Evolutionary conservation across 2,113 vertebrate genomes (phyloP), one percentile per base, ranked within the genome.

Genomic region (Mirounga angustirostris): DNA sequence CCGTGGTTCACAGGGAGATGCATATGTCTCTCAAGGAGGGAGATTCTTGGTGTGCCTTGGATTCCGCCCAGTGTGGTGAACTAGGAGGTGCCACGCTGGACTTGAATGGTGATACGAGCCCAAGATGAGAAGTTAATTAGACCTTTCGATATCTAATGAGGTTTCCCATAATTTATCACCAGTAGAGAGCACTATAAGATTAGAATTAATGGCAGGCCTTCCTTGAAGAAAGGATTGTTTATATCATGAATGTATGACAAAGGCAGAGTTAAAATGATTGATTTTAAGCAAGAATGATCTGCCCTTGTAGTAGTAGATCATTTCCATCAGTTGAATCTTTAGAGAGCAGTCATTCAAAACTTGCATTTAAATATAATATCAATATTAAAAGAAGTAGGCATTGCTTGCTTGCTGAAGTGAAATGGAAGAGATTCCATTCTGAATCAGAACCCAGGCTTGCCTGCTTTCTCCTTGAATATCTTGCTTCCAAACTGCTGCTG

Each of bases 151-250:
- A 95, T 84, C 97, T 97, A 98, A 98, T 98, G 94, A 97, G 28
- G 54, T 95, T 98, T 97, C 97, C 80, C 94, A 92, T 98, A 97
- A 98, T 98, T 98, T 98, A 98, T 98, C 96, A 97, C 98, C 99
- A 99, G 98, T 97, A 99, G 98, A 98, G 98, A 98, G 98, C 98
- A 99, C 97, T 98, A 63, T 98, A 98, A 98, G 98, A 98, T 99
- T 98, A 98, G 96, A 98, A 98, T 99, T 98, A 98, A 98, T 98
- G 97, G 71, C 0, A 33, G 85, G 12, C 28, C 43, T 97, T 97
- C 69, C 85, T 93, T 52, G 83, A 97, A 96, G 90, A 98, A 97
- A 98, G 95, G 87, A 59, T 74, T 91, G 86, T 54, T 9, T 97
- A 91, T 96, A 80, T 89, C 84, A 94, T 36, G 81, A 83, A 63